Evolutionary conservation across 2,113 vertebrate genomes (phyloP).

Genomic region (Mormyrus lacerda): DNA sequence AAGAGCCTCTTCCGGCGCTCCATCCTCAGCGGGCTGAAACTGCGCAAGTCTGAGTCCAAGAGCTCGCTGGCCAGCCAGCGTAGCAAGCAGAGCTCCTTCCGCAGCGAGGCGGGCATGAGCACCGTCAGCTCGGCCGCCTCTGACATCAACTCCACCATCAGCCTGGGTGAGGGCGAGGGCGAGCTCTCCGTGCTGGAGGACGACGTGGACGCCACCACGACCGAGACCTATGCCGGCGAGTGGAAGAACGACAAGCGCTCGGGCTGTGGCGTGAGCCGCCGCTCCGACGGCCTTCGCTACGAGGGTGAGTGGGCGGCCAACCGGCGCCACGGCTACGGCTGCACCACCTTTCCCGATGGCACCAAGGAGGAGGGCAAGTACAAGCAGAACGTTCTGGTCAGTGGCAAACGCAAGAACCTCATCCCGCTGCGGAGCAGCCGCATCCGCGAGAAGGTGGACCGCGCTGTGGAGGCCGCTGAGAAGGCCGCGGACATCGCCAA

Average conservation of each 20-base stretch:
- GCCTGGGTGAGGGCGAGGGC: conserved; percentile 84
- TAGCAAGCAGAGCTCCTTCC: conserved; percentile 98
- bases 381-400: conserved; percentile 90
- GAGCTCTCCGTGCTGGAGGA: conserved; percentile 72
- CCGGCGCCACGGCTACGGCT: conserved; percentile 91
- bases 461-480: conserved; percentile 82
- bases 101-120: conserved; percentile 95
- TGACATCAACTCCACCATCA: conserved; percentile 92
- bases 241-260: conserved; percentile 90
- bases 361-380: conserved; percentile 98
- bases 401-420: conserved; percentile 94
- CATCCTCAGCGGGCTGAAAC: conserved; percentile 86
- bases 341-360: conserved; percentile 91
- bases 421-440: conserved; percentile 94
- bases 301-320: conserved; percentile 90
- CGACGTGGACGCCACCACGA: conserved; percentile 91
- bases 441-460: conserved; percentile 95
- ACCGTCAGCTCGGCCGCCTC: conserved; percentile 90
- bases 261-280: conserved; percentile 84
- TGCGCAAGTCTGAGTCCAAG: conserved; percentile 93
- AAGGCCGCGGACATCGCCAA: conserved; percentile 87
- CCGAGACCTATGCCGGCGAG: conserved; percentile 88
- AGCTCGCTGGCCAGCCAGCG: conserved; percentile 94
- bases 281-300: conserved; percentile 87
- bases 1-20: conserved; percentile 91